Base-by-base conservation (phyloP, 2,888 invertebrate genomes). In the Orthonychiurus folsomi region DNA sequence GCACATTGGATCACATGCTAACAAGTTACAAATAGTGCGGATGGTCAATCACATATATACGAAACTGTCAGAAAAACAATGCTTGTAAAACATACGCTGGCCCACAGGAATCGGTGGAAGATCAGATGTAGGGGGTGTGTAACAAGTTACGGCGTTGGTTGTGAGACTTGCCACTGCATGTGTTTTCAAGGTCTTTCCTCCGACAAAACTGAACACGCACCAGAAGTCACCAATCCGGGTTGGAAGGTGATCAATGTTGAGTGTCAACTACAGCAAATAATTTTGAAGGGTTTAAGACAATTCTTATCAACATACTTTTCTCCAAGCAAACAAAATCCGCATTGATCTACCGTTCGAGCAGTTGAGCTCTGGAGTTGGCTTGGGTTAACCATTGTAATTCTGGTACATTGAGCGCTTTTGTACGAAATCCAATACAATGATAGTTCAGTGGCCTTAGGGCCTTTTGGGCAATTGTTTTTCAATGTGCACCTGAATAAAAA, bases 401-500 rank as follows among this genome's bases (percentile, higher is more conserved):
- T 91, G 21, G 95, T 94, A 78, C 96, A 96, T 75, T 93, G 86
- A n/a, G 93, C 92, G 75, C 92, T 93, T 76, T 91, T 93, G 79
- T 95, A 96, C 59, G 93, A 89, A 74, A 96, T 89, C 96, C 96
- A 96, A 76, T 93, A 91, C 56, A 93, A 80, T 1, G 91, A 89
- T 80, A 93, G 91, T 77, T 89, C 88, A 53, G 91, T 91, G 70
- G 92, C 90, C 75, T 91, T 70, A 2, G 68, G 65, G 26, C 72
- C 69, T 55, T 77, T 91, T 75, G 89, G 88, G 78, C 96, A 96
- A 76, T 89, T 91, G 60, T 89, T 89, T 68, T 91, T 84, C 64
- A 93, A 81, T 74, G 91, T 93, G 79, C 96, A 96, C 75, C 84
- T 85, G 28, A 21, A 55, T 52, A 20, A n/a, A 52, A 26, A 20